Evolutionary conservation across 2,888 invertebrate genomes (phyloP).

Genomic region (Galerucella calmariensis): DNA sequence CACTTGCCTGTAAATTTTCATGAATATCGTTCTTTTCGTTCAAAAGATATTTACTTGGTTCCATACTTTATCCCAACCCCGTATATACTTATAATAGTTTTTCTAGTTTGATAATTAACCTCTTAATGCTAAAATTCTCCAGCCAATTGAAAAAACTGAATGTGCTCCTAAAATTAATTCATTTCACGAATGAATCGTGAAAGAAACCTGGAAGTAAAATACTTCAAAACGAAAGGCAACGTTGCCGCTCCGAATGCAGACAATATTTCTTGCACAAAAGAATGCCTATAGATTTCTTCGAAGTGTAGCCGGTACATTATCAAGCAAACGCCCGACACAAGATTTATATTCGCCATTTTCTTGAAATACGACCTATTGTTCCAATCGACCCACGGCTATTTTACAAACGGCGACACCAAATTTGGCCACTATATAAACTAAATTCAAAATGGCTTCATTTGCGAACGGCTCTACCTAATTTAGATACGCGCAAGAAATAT

Average conservation of each 20-base stretch:
- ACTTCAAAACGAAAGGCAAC: constrained; percentile 30
- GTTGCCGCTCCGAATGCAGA: constrained; percentile 24
- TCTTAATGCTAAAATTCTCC: no score
- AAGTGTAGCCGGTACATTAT: constrained; percentile 60
- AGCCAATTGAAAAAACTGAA: no score
- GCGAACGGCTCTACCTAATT: constrained; percentile 59
- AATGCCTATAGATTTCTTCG: constrained; percentile 54
- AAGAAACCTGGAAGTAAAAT: constrained; percentile 32
- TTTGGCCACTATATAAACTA: constrained; percentile 66
- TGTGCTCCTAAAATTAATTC: neutral
- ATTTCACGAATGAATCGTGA: neutral
- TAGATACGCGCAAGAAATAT: constrained; percentile 51
- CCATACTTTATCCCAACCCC: no score
- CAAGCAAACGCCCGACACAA: constrained; percentile 56
- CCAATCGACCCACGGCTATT: constrained; percentile 62
- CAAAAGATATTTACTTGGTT: no score
- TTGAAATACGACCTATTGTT: constrained; percentile 65
- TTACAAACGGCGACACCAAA: constrained; percentile 66
- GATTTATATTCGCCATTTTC: constrained; percentile 62
- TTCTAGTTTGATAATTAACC: no score
- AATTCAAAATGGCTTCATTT: constrained; percentile 67
- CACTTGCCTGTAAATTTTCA: no score
- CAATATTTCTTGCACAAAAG: constrained; percentile 37
- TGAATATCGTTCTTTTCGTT: no score
- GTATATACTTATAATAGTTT: no score